A percentile compares a stretch with the other conserved stretches of the same genome.
These are phyloP conservation scores for Zoanthus gigantus DNA, from an alignment of 92 coral and sea anemone genomes.

Conservation along the genomic window DNA sequence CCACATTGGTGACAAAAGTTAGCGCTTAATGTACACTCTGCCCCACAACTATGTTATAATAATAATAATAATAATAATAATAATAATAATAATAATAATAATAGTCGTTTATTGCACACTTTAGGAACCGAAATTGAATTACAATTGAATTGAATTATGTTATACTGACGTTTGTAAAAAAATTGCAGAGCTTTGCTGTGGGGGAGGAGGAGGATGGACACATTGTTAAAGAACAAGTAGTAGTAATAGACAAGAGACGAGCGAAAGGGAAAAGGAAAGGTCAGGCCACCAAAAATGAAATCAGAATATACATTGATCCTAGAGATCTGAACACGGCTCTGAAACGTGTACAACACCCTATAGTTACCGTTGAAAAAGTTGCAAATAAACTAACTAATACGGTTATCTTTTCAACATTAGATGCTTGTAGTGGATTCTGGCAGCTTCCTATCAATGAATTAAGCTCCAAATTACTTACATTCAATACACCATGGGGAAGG, in stretches of 20 bases:
- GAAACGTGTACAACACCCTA: conserved; percentile 38
- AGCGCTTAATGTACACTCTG: too few species aligned
- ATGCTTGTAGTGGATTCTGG: not conserved
- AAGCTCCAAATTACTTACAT: not conserved
- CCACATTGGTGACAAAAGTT: too few species aligned
- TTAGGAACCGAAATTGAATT: too few species aligned
- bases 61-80: too few species aligned
- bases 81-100: too few species aligned
- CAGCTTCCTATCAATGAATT: not conserved
- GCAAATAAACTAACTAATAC: not conserved
- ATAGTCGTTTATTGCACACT: too few species aligned
- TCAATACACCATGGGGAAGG: not conserved
- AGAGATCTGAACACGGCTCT: not conserved
- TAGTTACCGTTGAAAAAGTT: conserved; percentile 37
- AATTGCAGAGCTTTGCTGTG: too few species aligned
- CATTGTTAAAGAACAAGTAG: not conserved
- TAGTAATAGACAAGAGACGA: conserved; percentile 54
- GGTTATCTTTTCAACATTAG: not conserved
- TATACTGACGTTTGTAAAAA: too few species aligned
- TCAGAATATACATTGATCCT: conserved; percentile 55
- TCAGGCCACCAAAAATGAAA: conserved; percentile 1
- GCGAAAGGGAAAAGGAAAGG: conserved; percentile 30
- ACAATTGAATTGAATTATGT: too few species aligned
- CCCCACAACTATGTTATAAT: too few species aligned
- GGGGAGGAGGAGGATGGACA: too few species aligned